Conservation (phyloP, 2,888 invertebrate species). For the Bembecia ichneumoniformis region DNA sequence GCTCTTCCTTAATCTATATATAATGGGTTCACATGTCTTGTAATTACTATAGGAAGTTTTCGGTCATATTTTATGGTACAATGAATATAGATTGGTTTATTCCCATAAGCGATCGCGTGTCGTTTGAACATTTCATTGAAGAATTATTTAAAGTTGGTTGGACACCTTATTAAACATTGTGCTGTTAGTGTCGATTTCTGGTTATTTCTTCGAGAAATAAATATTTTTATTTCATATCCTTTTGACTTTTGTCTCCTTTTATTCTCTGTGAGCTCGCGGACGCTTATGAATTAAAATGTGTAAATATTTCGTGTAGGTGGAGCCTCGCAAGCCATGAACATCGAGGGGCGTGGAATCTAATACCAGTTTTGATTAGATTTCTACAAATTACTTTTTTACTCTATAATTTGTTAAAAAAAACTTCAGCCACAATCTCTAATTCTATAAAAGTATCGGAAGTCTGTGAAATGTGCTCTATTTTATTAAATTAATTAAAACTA, state of each 20-base stretch:
- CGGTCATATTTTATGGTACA: constrained; percentile 61
- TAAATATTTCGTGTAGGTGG: constrained; percentile 27
- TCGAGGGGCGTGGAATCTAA: constrained; percentile 44
- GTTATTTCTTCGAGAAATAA: too few relatives aligned
- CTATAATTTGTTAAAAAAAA: too few relatives aligned
- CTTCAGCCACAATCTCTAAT: too few relatives aligned
- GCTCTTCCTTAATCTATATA: constrained; percentile 58
- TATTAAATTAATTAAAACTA: too few relatives aligned
- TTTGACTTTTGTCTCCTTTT: too few relatives aligned
- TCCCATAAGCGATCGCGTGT: constrained; percentile 12
- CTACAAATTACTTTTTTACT: constrained; percentile 42
- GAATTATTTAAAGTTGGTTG: too few relatives aligned
- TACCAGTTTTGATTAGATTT: constrained; percentile 59
- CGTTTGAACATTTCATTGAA: too few relatives aligned
- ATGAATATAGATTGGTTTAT: constrained; percentile 27
- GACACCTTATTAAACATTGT: too few relatives aligned
- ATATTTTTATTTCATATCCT: too few relatives aligned
- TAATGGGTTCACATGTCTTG: constrained; percentile 68
- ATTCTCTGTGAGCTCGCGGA: not conserved
- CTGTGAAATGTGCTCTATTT: too few relatives aligned
- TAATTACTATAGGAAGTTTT: constrained; percentile 59
- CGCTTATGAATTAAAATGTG: constrained; percentile 17
- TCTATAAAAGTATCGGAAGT: too few relatives aligned
- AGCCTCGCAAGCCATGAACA: constrained; percentile 26
- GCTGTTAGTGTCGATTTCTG: too few relatives aligned